Evolutionary conservation across 2,888 invertebrate species (phyloP).

Genomic region (Cantharis rustica): DNA sequence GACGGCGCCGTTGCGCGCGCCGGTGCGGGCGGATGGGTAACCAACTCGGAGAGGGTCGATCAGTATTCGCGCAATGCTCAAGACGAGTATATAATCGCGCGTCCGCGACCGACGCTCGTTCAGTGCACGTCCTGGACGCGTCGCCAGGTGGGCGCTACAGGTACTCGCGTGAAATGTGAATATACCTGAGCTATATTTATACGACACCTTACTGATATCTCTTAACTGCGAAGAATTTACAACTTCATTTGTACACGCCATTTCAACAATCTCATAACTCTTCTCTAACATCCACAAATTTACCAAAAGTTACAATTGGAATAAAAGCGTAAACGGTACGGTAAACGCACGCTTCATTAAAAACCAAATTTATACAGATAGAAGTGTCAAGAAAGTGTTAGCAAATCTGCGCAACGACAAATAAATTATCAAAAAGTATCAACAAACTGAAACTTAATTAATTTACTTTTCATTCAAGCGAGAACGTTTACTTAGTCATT

Average conservation of each 20-base stretch:
- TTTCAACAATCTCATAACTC: conserved; percentile 2
- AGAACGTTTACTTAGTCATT: conserved; percentile 36
- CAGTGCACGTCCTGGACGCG: conserved; percentile 45
- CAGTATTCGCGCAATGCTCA: conserved; percentile 55
- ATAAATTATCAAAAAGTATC: conserved; percentile 34
- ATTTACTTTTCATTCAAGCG: conserved; percentile 35
- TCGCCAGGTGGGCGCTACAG: conserved; percentile 48
- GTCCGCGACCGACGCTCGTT: conserved; percentile 46
- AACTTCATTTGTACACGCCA: conserved; percentile 9
- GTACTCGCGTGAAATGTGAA: conserved; percentile 38
- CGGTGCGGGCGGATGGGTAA: conserved; percentile 45
- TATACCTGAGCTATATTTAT: conserved; percentile 12
- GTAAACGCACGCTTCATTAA: conserved; percentile 2
- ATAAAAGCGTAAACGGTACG: not conserved
- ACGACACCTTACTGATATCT: conserved; percentile 11
- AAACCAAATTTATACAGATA: conserved; percentile 13
- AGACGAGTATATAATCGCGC: conserved; percentile 51
- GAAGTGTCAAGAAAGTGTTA: conserved; percentile 23
- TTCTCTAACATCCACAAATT: conserved; percentile 6
- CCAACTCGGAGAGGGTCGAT: conserved; percentile 52
- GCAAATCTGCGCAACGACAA: conserved; percentile 22
- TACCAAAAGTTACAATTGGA: conserved; percentile 11
- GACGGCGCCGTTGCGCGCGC: conserved; percentile 46
- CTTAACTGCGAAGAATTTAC: conserved; percentile 7
- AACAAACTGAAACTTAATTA: conserved; percentile 35